These are phyloP conservation scores for Muraenolepis orangiensis DNA, from an alignment of 2,797 vertebrate genomes.

Conservation along the genomic window DNA sequence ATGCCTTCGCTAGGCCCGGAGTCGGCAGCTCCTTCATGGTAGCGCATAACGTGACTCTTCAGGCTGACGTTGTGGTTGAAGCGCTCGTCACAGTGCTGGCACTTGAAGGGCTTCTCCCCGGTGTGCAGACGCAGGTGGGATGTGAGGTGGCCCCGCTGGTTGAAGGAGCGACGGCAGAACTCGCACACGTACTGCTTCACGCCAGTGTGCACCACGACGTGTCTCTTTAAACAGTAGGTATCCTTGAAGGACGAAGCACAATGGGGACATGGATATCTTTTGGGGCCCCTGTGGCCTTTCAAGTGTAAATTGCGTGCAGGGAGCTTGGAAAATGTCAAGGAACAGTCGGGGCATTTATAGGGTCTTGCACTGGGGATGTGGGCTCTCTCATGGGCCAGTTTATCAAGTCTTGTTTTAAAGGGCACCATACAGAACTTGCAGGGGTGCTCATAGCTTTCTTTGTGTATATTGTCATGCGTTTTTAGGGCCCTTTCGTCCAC, in stretches of 20 bases:
- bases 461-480: slow-evolving; percentile 39
- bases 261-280: slow-evolving; percentile 38
- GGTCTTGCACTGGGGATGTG: slow-evolving; percentile 27
- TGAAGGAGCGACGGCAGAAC: slow-evolving; percentile 57
- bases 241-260: slow-evolving; percentile 42
- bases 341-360: slow-evolving; percentile 54
- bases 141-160: slow-evolving; percentile 51
- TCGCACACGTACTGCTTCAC: slow-evolving; percentile 47
- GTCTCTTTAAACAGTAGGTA: slow-evolving; percentile 34
- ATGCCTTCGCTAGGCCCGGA: neutral
- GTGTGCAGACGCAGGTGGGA: slow-evolving; percentile 66
- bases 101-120: slow-evolving; percentile 58
- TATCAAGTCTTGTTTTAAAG: slow-evolving; percentile 49
- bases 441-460: slow-evolving; percentile 38
- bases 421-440: slow-evolving; percentile 53
- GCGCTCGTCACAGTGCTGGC: slow-evolving; percentile 46
- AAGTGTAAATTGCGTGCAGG: slow-evolving; percentile 37
- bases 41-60: slow-evolving; percentile 54
- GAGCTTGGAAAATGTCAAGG: slow-evolving; percentile 29
- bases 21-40: slow-evolving; percentile 25
- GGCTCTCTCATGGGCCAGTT: slow-evolving; percentile 47
- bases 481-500: slow-evolving; percentile 24
- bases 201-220: slow-evolving; percentile 52
- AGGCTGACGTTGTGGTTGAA: slow-evolving; percentile 67
- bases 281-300: slow-evolving; percentile 31